Evolutionary conservation across 2,113 vertebrate species (phyloP).

Genomic region (Myocastor coypus): DNA sequence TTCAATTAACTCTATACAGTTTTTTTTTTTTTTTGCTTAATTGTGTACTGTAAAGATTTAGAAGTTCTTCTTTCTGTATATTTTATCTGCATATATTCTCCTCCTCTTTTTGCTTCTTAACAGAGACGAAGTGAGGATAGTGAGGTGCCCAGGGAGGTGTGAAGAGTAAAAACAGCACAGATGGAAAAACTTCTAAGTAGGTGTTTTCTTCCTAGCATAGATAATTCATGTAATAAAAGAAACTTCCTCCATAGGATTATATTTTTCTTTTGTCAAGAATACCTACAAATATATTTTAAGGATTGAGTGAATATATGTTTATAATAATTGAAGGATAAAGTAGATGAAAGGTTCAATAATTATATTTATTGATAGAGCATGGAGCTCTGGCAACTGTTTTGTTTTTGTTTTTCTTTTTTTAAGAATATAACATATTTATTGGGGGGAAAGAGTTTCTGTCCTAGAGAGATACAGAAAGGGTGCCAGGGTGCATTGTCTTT

Average conservation of each 20-base stretch:
- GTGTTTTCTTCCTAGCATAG: background rate
- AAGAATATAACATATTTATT: too few relatives aligned
- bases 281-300: background rate
- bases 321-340: background rate
- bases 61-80: background rate
- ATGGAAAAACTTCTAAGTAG: background rate
- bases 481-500: too few relatives aligned
- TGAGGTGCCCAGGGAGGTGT: background rate
- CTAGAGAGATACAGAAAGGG: too few relatives aligned
- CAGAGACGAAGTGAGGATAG: background rate
- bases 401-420: too few relatives aligned
- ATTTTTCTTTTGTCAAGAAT: background rate
- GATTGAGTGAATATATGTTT: background rate
- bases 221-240: background rate
- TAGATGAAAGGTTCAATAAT: background rate
- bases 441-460: too few relatives aligned
- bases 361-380: background rate
- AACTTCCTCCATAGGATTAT: background rate
- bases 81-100: background rate
- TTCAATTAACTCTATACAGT: too few relatives aligned
- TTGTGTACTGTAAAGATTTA: background rate
- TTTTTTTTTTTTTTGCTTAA: slow-evolving; percentile 20
- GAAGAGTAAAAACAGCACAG: background rate
- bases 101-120: background rate
- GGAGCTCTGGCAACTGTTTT: background rate